These are phyloP conservation scores for Ctenosaura bakeri DNA, from an alignment of 2,797 vertebrate genomes.

Conservation along the genomic window DNA sequence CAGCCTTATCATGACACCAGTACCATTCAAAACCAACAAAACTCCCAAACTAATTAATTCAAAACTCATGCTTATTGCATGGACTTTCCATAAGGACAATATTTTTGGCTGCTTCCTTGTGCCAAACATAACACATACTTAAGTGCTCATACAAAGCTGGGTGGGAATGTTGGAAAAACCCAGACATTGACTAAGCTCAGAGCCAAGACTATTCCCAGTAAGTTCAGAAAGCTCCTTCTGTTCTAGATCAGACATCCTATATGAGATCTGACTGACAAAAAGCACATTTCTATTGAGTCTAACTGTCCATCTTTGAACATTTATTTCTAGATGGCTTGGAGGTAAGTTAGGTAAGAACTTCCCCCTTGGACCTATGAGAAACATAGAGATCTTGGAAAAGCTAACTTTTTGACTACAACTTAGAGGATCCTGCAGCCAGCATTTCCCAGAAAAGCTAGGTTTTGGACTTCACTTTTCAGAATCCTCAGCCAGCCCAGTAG, in stretches of 20 bases:
- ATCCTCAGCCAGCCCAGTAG: too few relatives aligned
- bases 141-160: background rate
- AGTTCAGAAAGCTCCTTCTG: background rate
- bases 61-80: background rate
- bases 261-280: background rate
- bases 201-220: background rate
- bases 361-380: background rate
- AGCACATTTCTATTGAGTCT: background rate
- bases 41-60: too few relatives aligned
- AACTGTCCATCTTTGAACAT: background rate
- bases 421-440: too few relatives aligned
- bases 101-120: background rate
- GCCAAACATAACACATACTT: background rate
- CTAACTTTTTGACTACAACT: too few relatives aligned
- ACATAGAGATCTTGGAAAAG: too few relatives aligned
- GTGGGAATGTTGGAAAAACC: background rate
- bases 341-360: background rate
- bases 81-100: background rate
- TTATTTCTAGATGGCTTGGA: background rate
- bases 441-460: too few relatives aligned
- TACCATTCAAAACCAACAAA: too few relatives aligned
- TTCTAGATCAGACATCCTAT: background rate
- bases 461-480: too few relatives aligned
- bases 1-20: too few relatives aligned
- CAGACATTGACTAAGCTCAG: background rate